phyloP scores from a whole-genome alignment of 2,113 vertebrate genomes.

The Sinocyclocheilus maitianheensis region DNA sequence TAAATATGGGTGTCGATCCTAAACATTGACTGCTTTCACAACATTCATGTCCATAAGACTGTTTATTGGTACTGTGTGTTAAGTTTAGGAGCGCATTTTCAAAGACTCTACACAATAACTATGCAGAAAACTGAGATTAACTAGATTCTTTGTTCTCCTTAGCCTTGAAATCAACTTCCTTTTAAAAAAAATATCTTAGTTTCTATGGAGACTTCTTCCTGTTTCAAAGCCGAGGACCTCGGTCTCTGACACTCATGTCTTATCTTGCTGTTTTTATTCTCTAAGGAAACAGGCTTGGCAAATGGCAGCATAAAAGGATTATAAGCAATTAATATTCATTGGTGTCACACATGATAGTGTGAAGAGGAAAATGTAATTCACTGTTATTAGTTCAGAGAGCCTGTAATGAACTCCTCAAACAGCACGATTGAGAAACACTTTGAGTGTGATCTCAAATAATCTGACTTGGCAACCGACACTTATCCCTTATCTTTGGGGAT shows the following conservation, averaged over 20 bases:
- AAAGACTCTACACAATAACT: background rate
- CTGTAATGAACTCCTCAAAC: background rate
- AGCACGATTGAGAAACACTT: background rate
- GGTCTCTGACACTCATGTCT: constrained; percentile 16
- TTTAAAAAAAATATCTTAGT: constrained; percentile 44
- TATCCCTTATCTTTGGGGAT: too few species aligned
- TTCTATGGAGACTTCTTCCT: constrained; percentile 64
- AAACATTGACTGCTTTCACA: background rate
- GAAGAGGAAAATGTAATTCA: constrained; percentile 22
- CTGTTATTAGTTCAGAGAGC: constrained; percentile 16
- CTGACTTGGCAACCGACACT: background rate
- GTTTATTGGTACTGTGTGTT: background rate
- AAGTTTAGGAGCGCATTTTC: background rate
- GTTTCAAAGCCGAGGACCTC: constrained; percentile 42
- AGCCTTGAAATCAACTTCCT: constrained; percentile 37
- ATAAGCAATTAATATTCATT: constrained; percentile 27
- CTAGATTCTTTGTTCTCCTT: constrained; percentile 39
- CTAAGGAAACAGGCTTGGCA: constrained; percentile 15
- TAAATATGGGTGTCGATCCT: background rate
- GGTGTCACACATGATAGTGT: constrained; percentile 29
- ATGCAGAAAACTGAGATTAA: constrained; percentile 22
- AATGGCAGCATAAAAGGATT: constrained; percentile 38
- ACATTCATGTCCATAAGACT: background rate
- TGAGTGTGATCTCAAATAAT: constrained; percentile 4
- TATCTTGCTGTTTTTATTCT: constrained; percentile 38